Evolutionary conservation across 2,113 vertebrate species (phyloP), one percentile per base, ranked within the genome.

Genomic region (Eptatretus burgeri): DNA sequence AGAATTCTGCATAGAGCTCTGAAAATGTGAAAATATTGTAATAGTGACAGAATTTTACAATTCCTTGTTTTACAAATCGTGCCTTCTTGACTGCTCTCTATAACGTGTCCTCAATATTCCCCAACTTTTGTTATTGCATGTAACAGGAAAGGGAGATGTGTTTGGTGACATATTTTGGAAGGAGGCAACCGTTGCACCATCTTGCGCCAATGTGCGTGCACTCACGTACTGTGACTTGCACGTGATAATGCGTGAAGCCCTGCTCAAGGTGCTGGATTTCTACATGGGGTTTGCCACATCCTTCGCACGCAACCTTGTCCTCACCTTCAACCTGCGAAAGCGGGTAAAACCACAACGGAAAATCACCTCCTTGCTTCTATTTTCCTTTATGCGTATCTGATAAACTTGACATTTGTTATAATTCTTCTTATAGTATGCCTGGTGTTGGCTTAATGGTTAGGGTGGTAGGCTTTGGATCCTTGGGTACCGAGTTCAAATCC

Each of bases 111-210:
- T 14, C 50, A 13, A 17, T 13, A 51, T 11, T 66, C 49, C 49
- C 11, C 14, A 63, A 19, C 14, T 64, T n/a, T 63, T 14, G 63
- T 11, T 73, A 56, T 74, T 56, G 19, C 17, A 7, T 65, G 50
- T 62, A 2, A 49, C 18, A 93, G 88, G 87, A 70, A 95, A 93
- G 74, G 87, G 88, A 20, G 88, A 93, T 1, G 88, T 95, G 69
- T 95, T 95, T 70, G 88, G 88, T n/a, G 88, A 91, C 56, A 78
- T 93, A 51, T 93, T 93, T 77, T 95, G 88, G 88, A 93, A 95
- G 73, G 88, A 95, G 71, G 74, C 78, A 49, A 82, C 80, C 1
- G 73, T 95, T 2, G 87, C 88, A 16, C 88, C 85, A 71, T 82
- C 88, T 52, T 91, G 87, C 65, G 88, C 87, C 16, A 95, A 95